phyloP scores from a whole-genome alignment of 2,797 vertebrate genomes.

The Karalla daura region DNA sequence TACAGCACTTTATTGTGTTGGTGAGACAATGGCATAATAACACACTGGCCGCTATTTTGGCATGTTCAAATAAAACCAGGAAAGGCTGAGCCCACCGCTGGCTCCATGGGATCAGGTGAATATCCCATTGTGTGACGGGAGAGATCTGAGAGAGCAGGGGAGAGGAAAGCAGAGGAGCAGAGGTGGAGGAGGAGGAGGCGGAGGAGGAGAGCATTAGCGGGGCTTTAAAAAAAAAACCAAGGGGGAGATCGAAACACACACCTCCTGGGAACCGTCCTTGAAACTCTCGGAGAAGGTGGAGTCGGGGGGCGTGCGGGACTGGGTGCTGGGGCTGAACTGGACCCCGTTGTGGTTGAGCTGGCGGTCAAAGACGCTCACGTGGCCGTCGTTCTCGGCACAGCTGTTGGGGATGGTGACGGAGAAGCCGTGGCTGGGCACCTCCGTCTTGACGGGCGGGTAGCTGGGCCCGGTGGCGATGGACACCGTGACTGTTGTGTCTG shows the following conservation, averaged over 20 bases:
- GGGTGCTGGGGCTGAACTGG: conserved; percentile 90
- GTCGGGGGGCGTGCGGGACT: conserved; percentile 92
- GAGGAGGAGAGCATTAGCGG: conserved; percentile 38
- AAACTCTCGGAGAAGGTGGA: conserved; percentile 95
- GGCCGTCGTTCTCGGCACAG: conserved; percentile 85
- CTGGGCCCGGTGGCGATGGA: conserved; percentile 92
- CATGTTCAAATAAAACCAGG: conserved; percentile 87
- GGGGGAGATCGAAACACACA: conserved; percentile 75
- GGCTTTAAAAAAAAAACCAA: conserved; percentile 46
- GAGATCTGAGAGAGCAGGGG: conserved; percentile 70
- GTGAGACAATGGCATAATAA: conserved; percentile 89
- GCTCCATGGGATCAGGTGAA: conserved; percentile 83
- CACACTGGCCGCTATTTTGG: conserved; percentile 86
- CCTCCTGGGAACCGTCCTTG: conserved; percentile 96
- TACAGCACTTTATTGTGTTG: conserved; percentile 89
- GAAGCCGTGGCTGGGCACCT: conserved; percentile 89
- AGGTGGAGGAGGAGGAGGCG: conserved; percentile 13
- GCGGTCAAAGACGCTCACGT: conserved; percentile 89
- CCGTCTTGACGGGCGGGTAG: conserved; percentile 92
- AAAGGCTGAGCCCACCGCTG: conserved; percentile 80
- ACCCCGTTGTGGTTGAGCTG: conserved; percentile 82
- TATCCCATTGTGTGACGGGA: conserved; percentile 76
- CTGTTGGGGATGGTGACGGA: conserved; percentile 90
- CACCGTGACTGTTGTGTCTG: conserved; percentile 94
- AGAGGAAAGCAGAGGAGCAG: conserved; percentile 44